Conservation (phyloP, 2,888 invertebrate species). For the Andrena trimmerana region DNA sequence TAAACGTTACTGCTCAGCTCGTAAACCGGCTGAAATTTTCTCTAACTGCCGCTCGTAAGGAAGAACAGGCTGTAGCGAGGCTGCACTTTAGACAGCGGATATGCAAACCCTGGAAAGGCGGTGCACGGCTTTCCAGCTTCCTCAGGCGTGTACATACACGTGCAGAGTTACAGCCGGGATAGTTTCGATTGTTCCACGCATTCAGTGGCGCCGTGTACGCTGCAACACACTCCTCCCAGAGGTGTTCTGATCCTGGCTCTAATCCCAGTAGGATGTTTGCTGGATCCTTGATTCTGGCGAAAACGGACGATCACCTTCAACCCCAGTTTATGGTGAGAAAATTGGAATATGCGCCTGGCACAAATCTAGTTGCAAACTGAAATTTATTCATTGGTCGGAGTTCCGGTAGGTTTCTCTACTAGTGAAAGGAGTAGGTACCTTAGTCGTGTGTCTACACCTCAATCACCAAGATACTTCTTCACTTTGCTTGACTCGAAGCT, state of each 20-base stretch:
- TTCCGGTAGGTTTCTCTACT: no score
- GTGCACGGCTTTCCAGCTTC: conserved; percentile 2
- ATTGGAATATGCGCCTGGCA: no score
- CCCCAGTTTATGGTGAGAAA: no score
- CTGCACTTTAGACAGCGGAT: conserved; percentile 25
- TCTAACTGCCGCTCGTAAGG: conserved; percentile 59
- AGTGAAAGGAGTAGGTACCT: no score
- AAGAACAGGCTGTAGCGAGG: conserved; percentile 38
- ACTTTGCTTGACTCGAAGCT: no score
- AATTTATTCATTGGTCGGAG: no score
- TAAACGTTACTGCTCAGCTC: conserved; percentile 55
- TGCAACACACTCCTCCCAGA: not conserved
- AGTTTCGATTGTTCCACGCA: conserved; percentile 30
- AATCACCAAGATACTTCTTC: no score
- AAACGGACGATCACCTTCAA: no score
- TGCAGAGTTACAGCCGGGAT: not conserved
- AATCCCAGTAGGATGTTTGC: no score
- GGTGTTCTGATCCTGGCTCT: not conserved
- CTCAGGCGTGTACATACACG: conserved; percentile 19
- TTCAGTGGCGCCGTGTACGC: not conserved
- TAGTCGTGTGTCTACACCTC: no score
- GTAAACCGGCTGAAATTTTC: conserved; percentile 63
- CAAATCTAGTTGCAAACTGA: no score
- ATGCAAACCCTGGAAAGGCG: conserved; percentile 48
- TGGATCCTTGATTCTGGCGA: no score